Base-by-base conservation (phyloP, 2,888 invertebrate species). In the Epirrita christyi region DNA sequence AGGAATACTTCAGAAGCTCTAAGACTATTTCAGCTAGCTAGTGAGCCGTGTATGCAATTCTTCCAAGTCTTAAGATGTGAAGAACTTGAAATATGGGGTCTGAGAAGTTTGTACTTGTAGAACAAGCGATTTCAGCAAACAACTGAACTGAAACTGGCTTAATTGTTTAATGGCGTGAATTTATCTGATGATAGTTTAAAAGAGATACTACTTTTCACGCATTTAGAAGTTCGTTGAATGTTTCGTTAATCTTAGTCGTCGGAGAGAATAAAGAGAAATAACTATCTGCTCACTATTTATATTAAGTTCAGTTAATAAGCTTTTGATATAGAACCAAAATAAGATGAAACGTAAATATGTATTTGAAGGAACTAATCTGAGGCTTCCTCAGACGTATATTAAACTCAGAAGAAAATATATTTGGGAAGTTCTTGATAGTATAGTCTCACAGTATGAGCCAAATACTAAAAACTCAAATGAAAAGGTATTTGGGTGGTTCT, bases 1-100 rank as follows among this genome's bases (percentile, higher is more conserved):
- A 62, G 76, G 36, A 72, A 72, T 76, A 78, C 80, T 83, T 76
- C 68, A 74, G 68, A 8, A 51, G 47, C 59, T 52, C 61, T 58
- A 49, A 61, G 63, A 55, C 55, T 43, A 47, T 56, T 63, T 28
- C 54, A 66, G 53, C 41, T 37, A 54, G 54, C 60, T 61, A 59
- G 57, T 61, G 61, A 63, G 56, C 34, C 52, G 56, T 59, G 59
- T 55, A 55, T 59, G 54, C 53, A 3, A 21, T 2, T 21, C 21
- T 32, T 8, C 14, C 41, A 45, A 40, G 51, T 21, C 37, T n/a
- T 48, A 47, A 28, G 32, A 45, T 4, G 32, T 14, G 32, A 15
- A 48, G 51, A 49, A 59, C 61, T 66, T 64, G 55, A 57, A 58
- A 64, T 60, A 47, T 50, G 48, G 50, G 21, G 56, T 56, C 50